Evolutionary conservation across 2,113 vertebrate genomes (phyloP).

Genomic region (Toxostoma redivivum): DNA sequence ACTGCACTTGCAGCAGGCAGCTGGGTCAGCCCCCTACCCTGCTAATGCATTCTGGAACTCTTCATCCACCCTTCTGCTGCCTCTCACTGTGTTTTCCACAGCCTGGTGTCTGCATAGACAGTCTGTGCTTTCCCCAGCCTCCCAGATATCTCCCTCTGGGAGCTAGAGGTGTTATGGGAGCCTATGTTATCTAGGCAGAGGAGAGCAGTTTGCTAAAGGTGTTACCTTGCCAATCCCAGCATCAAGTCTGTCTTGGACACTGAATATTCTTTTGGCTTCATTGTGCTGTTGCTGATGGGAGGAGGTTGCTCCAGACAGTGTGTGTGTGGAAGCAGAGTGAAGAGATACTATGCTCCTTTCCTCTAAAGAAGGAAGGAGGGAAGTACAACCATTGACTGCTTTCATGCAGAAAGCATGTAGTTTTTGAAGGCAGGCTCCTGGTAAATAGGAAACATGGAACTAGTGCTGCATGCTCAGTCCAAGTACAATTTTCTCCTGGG

Average conservation of each 20-base stretch:
- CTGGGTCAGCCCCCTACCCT: neutral
- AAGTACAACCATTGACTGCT: neutral
- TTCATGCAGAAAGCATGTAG: neutral
- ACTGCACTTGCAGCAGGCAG: neutral
- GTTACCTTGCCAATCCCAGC: neutral
- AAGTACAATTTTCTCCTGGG: neutral
- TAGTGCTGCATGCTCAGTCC: neutral
- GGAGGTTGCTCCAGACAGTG: neutral
- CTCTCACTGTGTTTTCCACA: rapidly evolving
- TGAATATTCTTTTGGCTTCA: rapidly evolving
- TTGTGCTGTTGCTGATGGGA: neutral
- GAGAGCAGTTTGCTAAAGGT: neutral
- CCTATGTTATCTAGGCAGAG: neutral
- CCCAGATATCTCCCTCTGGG: neutral
- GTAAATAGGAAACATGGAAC: neutral
- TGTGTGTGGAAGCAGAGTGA: neutral
- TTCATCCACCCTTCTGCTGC: neutral
- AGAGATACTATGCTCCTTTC: neutral
- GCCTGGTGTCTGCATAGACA: neutral
- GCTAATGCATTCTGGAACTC: neutral
- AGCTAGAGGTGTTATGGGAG: neutral
- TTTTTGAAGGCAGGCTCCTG: neutral
- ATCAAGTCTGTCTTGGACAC: neutral
- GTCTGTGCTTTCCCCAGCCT: neutral
- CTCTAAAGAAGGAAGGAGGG: neutral